Base-by-base conservation (phyloP, 2,113 vertebrate species). In the Heliornis fulica region DNA sequence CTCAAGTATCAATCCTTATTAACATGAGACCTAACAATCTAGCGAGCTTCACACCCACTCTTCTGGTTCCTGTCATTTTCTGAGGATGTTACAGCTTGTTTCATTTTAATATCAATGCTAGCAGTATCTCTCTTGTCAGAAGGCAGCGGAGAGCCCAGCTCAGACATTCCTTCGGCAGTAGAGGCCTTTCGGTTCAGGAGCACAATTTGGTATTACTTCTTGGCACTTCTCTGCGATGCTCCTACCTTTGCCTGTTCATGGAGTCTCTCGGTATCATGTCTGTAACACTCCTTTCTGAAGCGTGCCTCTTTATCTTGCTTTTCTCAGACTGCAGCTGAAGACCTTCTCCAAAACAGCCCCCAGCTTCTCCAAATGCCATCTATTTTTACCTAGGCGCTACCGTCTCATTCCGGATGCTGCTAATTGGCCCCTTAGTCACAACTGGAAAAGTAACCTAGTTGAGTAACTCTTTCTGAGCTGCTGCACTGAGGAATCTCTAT, bases 351-450 rank as follows among this genome's bases (percentile, higher is more conserved):
- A 60, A 64, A 41, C 88, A 94, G 70, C 89, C 90, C 82, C 90
- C 90, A 92, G 87, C 89, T 96, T 81, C 93, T 93, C 83, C 96
- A 97, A 97, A 97, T 94, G 94, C 94, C 95, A 94, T 86, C 96
- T 97, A 95, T 97, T 97, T 97, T 96, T 96, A 95, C 93, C 91
- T 8, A 94, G 76, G 94, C 43, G 0, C 86, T 90, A 94, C 68
- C 7, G 6, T 64, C 95, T 94, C 93, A 81, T 81, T 94, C 96
- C 72, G 86, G 95, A 95, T 96, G 83, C 93, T 95, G 93, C 86
- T 97, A 96, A 97, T 95, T 94, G 80, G 94, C 68, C 93, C 90
- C 94, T 97, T 94, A 97, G 96, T 96, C 95, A 96, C 96, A 96
- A 95, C 96, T 96, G 94, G 96, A 97, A 78, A 94, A 96, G 89